phyloP scores from a whole-genome alignment of 2,113 vertebrate species.

The Phoenicopterus ruber region DNA sequence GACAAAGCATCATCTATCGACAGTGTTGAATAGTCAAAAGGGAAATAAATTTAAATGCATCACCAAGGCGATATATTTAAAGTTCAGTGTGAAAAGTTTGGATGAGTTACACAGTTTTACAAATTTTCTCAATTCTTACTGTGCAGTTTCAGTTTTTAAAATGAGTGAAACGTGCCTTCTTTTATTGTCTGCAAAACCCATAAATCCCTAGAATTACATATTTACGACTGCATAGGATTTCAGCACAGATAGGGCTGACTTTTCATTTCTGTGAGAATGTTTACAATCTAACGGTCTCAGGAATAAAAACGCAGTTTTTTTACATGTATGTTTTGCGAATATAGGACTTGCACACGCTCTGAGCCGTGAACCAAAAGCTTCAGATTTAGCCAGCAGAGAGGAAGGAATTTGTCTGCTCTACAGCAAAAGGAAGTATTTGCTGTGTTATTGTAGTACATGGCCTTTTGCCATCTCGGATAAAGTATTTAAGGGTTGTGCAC shows the following conservation, averaged over 20 bases:
- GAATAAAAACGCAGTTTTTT: background rate
- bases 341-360: background rate
- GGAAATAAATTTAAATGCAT: background rate
- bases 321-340: background rate
- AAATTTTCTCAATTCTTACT: background rate
- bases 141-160: background rate
- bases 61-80: background rate
- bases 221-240: background rate
- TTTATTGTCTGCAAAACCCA: background rate
- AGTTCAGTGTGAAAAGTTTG: background rate
- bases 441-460: conserved; percentile 70
- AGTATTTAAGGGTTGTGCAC: conserved; percentile 68
- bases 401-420: conserved; percentile 72
- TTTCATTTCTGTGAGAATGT: conserved; percentile 5
- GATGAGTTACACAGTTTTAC: background rate
- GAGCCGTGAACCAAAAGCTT: conserved; percentile 29
- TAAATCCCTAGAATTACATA: background rate
- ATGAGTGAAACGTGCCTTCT: background rate
- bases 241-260: background rate
- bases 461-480: conserved; percentile 76
- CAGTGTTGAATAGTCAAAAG: background rate
- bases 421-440: conserved; percentile 76
- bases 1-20: background rate
- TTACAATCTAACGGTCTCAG: background rate
- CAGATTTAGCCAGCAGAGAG: conserved; percentile 60